phyloP scores from a whole-genome alignment of 2,797 vertebrate species.

The Xenops minutus region DNA sequence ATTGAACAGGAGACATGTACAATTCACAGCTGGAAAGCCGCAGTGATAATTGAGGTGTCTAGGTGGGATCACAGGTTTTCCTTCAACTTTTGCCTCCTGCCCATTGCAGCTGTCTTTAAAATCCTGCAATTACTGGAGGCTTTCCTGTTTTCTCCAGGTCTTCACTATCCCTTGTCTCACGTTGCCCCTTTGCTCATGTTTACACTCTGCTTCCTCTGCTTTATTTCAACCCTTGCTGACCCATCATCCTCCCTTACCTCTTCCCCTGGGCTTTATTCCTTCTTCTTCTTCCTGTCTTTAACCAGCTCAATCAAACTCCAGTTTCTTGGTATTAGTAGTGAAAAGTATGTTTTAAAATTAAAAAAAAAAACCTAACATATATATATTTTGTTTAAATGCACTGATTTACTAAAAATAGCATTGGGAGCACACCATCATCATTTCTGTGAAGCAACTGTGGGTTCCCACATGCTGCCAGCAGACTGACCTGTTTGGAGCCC shows the following conservation, averaged over 20 bases:
- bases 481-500: neutral
- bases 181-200: neutral
- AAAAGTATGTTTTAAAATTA: neutral
- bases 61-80: conserved; percentile 13
- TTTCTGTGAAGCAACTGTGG: accelerated
- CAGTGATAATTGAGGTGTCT: conserved; percentile 27
- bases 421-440: neutral
- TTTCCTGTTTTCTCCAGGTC: conserved; percentile 13
- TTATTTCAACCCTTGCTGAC: neutral
- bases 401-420: neutral
- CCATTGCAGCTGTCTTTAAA: neutral
- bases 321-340: neutral
- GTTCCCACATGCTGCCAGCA: neutral
- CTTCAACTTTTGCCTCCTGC: conserved; percentile 15
- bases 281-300: neutral
- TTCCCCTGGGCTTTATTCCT: neutral
- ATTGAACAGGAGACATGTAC: neutral
- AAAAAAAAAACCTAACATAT: accelerated
- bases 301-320: neutral
- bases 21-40: neutral
- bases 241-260: neutral
- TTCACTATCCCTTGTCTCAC: neutral
- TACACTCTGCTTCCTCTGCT: neutral
- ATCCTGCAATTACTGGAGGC: neutral
- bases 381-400: neutral